Conservation (phyloP, 2,113 vertebrate species). For the Indicator maculatus region DNA sequence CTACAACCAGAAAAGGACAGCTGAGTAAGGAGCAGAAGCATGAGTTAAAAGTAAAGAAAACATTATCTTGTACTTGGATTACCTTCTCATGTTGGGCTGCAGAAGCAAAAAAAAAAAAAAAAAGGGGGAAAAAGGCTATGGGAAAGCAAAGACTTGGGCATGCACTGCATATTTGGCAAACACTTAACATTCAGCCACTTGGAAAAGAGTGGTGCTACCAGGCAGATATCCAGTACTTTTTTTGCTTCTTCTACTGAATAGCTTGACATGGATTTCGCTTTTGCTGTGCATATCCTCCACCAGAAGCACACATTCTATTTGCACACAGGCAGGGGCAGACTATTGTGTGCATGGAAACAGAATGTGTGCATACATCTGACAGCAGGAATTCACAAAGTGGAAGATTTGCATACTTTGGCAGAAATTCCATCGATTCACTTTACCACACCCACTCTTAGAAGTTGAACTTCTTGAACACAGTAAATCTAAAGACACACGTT, state of each 20-base stretch:
- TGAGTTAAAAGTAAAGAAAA: constrained; percentile 24
- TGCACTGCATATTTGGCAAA: neutral
- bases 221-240: neutral
- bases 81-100: neutral
- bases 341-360: neutral
- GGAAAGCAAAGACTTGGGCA: constrained; percentile 2
- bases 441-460: neutral
- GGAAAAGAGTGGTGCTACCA: neutral
- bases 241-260: neutral
- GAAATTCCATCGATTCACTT: neutral
- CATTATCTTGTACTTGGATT: constrained; percentile 2
- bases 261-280: neutral
- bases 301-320: neutral
- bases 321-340: neutral
- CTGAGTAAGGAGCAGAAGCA: neutral
- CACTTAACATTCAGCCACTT: neutral
- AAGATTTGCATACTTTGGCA: neutral
- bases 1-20: neutral
- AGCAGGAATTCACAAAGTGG: neutral
- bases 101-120: neutral
- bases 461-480: neutral
- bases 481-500: neutral
- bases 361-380: accelerated
- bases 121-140: neutral
- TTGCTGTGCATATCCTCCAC: neutral